Base-by-base conservation (phyloP, 2,888 invertebrate genomes). In the Drosophila aldrichi region DNA sequence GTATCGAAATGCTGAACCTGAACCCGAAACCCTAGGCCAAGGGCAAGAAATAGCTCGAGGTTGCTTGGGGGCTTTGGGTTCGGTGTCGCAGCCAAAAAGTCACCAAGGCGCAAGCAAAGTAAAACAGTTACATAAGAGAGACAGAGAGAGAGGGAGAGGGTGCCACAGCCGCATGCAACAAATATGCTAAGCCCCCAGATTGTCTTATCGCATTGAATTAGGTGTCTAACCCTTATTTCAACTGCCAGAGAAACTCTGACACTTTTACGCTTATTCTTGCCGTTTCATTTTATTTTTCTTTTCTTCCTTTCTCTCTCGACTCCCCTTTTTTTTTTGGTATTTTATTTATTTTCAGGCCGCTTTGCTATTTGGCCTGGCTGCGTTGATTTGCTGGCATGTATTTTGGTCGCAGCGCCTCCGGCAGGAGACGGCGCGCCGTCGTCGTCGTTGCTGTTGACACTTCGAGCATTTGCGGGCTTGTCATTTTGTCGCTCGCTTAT, bases 161-260 rank as follows among this genome's bases (percentile, higher is more conserved):
- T 6, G 25, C 7, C 25, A 25, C 41, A 56, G 74, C 74, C 70
- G 46, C 81, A 80, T 80, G 81, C 80, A 81, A 80, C 81, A 80
- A 80, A 80, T 81, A 80, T 78, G 81, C 76, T 73, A 70, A 77
- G 79, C 75, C 80, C 79, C 64, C 60, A 79, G 81, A 80, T 80
- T 80, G 80, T 76, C 81, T 80, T 80, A 80, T 81, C 81, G 73
- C 80, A 76, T 78, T 76, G 81, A 80, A 80, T 80, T 80, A 81
- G 80, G 80, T 80, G 80, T 80, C 81, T 80, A 80, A 80, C 80
- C 80, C 80, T 80, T 80, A 78, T 80, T 80, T 78, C 80, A 80
- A 78, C 75, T 81, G 81, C 70, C 78, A 70, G 44, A 60, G 69
- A 58, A 80, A 81, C 76, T 81, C 81, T 81, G 76, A 73, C 81